A percentile compares a stretch with the other conserved stretches of the same genome.
phyloP scores from a whole-genome alignment of 2,113 vertebrate species.

The Colistium nudipinnis region DNA sequence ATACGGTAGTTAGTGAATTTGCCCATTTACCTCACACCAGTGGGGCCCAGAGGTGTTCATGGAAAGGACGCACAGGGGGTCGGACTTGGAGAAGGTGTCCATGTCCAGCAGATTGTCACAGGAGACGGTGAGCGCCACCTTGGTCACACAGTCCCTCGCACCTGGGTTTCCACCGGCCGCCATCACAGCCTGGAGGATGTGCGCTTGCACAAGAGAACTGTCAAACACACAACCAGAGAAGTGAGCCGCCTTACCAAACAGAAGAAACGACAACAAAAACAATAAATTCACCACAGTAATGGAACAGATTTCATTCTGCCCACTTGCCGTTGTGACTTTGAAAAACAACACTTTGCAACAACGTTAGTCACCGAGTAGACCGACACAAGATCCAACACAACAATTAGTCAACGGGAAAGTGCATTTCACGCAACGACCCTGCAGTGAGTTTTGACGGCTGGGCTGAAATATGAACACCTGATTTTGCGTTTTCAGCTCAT shows the following conservation, averaged over 20 bases:
- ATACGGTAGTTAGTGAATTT: background rate
- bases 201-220: conserved; percentile 9
- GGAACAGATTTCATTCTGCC: too few species aligned
- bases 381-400: too few species aligned
- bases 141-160: conserved; percentile 82
- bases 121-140: conserved; percentile 86
- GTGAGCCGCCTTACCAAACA: background rate
- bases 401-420: too few species aligned
- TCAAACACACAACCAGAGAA: background rate
- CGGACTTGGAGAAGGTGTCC: conserved; percentile 89
- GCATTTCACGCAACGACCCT: too few species aligned
- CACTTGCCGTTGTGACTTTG: too few species aligned
- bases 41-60: conserved; percentile 61
- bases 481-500: too few species aligned
- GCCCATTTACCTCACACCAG: conserved; percentile 67
- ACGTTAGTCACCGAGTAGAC: too few species aligned
- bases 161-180: conserved; percentile 30
- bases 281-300: too few species aligned
- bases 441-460: too few species aligned
- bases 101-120: conserved; percentile 90
- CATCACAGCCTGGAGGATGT: conserved; percentile 39
- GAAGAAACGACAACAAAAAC: too few species aligned
- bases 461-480: too few species aligned
- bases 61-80: conserved; percentile 88
- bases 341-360: too few species aligned